Evolutionary conservation across 2,113 vertebrate species (phyloP).

Genomic region (Isurus oxyrinchus): DNA sequence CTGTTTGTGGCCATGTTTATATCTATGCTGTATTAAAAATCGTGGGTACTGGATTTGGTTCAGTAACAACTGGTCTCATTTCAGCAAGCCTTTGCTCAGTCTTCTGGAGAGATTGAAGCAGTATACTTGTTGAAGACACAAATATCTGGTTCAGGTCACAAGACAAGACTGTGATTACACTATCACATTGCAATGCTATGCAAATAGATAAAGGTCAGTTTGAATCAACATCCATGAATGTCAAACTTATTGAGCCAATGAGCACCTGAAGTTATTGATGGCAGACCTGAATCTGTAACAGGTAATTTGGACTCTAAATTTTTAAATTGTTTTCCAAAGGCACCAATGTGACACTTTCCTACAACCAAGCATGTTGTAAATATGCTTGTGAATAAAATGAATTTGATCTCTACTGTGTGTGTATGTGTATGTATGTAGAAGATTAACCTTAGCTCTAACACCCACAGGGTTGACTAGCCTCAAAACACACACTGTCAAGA

Average conservation of each 20-base stretch:
- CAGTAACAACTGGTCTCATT: no score
- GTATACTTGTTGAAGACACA: neutral
- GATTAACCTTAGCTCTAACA: neutral
- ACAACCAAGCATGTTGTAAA: neutral
- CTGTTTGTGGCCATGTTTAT: no score
- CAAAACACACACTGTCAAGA: neutral
- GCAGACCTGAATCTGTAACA: neutral
- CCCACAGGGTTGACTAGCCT: neutral
- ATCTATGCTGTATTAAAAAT: no score
- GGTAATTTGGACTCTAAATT: neutral
- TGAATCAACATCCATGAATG: neutral
- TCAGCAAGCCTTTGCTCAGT: no score
- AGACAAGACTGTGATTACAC: no score
- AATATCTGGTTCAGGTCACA: neutral
- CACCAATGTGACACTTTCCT: neutral
- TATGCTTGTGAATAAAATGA: neutral
- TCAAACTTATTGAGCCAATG: neutral
- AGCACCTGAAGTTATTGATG: neutral
- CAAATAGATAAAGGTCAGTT: neutral
- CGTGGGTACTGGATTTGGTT: no score
- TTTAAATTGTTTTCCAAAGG: neutral
- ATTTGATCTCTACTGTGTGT: neutral
- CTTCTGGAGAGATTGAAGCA: neutral
- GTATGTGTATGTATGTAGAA: neutral
- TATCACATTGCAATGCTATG: neutral